Conservation (phyloP, 2,113 vertebrate species). For the Mesoclemmys tuberculata region DNA sequence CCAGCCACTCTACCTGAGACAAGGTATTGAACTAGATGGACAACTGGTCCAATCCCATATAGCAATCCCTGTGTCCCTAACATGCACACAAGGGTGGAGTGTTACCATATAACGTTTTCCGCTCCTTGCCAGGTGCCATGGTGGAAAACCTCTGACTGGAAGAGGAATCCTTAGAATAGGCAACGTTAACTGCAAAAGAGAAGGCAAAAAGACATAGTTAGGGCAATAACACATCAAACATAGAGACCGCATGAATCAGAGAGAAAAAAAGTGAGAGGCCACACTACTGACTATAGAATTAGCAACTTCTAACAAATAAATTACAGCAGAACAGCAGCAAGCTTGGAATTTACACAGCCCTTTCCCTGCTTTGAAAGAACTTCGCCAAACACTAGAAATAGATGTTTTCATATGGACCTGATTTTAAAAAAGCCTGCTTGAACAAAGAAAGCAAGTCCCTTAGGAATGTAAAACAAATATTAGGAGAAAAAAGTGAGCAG, state of each 20-base stretch:
- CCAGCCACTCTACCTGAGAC: neutral
- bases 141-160: neutral
- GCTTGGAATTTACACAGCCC: neutral
- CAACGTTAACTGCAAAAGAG: slow-evolving; percentile 39
- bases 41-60: rapidly evolving
- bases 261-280: neutral
- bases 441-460: neutral
- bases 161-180: neutral
- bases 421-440: neutral
- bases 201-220: neutral
- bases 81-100: neutral
- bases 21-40: neutral
- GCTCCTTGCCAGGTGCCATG: slow-evolving; percentile 34
- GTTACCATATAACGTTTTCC: slow-evolving; percentile 49
- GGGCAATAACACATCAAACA: neutral
- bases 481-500: neutral
- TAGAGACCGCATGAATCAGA: neutral
- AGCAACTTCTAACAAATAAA: neutral
- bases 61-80: rapidly evolving
- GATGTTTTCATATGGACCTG: neutral
- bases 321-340: neutral
- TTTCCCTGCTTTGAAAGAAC: neutral
- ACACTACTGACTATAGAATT: rapidly evolving
- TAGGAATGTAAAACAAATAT: neutral
- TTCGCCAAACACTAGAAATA: neutral